phyloP scores from a whole-genome alignment of 2,113 vertebrate genomes.

The Manacus vitellinus region DNA sequence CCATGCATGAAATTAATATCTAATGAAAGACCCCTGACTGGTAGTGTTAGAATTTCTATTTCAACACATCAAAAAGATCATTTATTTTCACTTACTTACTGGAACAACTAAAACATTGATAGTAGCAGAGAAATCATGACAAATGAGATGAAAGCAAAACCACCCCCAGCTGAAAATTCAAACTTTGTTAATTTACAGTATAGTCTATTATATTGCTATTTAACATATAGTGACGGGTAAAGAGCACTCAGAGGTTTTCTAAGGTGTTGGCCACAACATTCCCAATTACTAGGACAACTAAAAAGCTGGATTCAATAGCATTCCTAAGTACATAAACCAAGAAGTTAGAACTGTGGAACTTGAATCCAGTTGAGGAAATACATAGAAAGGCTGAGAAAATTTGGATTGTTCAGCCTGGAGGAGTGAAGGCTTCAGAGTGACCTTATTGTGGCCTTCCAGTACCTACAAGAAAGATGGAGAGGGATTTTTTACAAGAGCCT shows the following conservation, averaged over 20 bases:
- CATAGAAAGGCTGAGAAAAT: fast-evolving
- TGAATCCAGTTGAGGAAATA: not conserved
- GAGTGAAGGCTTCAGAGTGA: too few relatives aligned
- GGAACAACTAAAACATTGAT: not conserved
- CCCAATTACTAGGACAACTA: not conserved
- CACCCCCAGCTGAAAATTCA: fast-evolving
- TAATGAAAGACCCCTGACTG: not conserved
- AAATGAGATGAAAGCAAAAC: not conserved
- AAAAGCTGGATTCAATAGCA: not conserved
- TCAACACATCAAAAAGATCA: not conserved
- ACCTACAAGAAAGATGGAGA: not conserved
- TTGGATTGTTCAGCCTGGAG: not conserved
- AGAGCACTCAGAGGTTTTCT: not conserved
- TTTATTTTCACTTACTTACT: not conserved
- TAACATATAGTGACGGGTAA: not conserved
- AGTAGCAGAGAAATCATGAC: not conserved
- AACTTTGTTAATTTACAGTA: not conserved
- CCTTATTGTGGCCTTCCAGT: not conserved
- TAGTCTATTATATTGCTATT: not conserved
- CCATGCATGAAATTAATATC: not conserved
- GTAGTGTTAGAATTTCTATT: not conserved
- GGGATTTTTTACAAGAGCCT: not conserved
- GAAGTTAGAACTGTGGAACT: not conserved
- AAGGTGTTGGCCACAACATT: not conserved
- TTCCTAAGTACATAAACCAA: not conserved